These are phyloP conservation scores for Cynoglossus semilaevis DNA, from an alignment of 2,113 vertebrate species.

Conservation along the genomic window DNA sequence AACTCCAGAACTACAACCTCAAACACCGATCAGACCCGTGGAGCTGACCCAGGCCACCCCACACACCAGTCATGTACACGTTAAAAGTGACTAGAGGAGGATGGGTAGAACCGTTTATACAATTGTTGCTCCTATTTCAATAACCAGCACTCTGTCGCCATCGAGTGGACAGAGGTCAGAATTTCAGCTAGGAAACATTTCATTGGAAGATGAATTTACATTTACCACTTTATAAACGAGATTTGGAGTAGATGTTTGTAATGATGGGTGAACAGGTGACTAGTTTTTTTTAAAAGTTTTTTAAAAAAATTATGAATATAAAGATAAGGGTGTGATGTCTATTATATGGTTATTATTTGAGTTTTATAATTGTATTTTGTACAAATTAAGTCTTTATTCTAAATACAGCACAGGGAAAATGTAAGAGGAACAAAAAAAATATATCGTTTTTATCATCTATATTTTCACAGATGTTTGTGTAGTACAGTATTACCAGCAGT, in stretches of 20 bases:
- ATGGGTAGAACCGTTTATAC: not conserved
- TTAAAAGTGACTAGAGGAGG: not conserved
- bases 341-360: not conserved
- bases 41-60: conserved; percentile 57
- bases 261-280: no score
- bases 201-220: not conserved
- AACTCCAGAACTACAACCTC: conserved; percentile 85
- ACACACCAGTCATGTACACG: not conserved
- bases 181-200: not conserved
- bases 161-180: conserved; percentile 16
- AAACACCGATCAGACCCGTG: conserved; percentile 85
- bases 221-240: no score
- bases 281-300: no score
- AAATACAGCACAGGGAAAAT: no score
- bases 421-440: no score
- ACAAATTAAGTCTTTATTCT: not conserved
- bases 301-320: no score
- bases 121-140: not conserved
- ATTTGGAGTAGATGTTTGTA: no score
- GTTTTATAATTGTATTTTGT: not conserved
- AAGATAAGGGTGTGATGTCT: not conserved
- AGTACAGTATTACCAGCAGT: no score
- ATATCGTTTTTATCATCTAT: no score
- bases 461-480: no score
- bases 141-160: conserved; percentile 22